Evolutionary conservation across 1,140 invertebrate species (phyloP).

Genomic region (Platyscapa corneri): DNA sequence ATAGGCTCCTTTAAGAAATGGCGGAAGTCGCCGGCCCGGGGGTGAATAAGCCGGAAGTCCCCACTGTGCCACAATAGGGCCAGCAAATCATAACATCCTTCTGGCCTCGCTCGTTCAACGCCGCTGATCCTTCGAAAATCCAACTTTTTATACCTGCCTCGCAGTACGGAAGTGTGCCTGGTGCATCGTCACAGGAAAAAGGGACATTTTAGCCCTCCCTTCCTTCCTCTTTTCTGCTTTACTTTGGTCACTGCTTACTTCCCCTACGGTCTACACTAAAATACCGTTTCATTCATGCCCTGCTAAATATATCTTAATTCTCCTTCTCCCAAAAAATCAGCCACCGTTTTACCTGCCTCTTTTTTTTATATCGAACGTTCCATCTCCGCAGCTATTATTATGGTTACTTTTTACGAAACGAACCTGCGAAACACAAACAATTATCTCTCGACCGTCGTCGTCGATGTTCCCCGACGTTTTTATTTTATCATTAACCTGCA

Average conservation of each 20-base stretch:
- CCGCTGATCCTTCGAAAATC: slow-evolving; percentile 62
- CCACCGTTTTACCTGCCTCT: not conserved
- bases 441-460: too few species aligned
- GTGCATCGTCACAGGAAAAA: slow-evolving; percentile 41
- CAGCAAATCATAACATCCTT: slow-evolving; percentile 68
- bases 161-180: slow-evolving; percentile 50
- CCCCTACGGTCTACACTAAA: not conserved
- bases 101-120: slow-evolving; percentile 50
- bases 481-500: not conserved
- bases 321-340: not conserved
- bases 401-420: not conserved
- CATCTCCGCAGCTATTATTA: not conserved
- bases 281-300: slow-evolving; percentile 46
- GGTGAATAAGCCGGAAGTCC: slow-evolving; percentile 69
- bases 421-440: too few species aligned
- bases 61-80: slow-evolving; percentile 66
- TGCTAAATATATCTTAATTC: slow-evolving; percentile 46
- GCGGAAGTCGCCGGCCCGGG: slow-evolving; percentile 62
- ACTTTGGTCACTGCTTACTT: not conserved
- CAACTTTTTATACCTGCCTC: slow-evolving; percentile 59
- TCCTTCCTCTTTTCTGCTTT: not conserved
- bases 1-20: slow-evolving; percentile 67
- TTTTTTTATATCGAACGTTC: not conserved
- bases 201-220: not conserved
- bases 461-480: too few species aligned